Evolutionary conservation across 2,888 invertebrate genomes (phyloP), one percentile per base, ranked within the genome.

Genomic region (Ditylenchus weischeri): DNA sequence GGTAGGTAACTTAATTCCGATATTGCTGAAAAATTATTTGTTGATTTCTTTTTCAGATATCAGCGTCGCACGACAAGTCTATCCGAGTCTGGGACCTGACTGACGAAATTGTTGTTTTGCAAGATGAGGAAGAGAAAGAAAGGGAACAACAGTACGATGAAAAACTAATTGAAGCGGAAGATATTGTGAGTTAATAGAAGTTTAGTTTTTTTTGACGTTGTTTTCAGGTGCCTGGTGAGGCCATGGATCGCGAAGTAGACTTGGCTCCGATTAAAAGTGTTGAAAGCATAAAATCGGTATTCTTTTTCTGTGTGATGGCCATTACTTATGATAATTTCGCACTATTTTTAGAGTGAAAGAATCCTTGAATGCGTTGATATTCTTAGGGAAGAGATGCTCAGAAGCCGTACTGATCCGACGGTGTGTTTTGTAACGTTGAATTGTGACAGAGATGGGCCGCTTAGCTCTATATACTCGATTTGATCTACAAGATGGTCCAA

Each of bases 291-390:
- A 68, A 71, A 87, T 90, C 90, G 70, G 91, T 91, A 87, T 87
- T 57, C 18, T 66, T 18, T 38, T n/a, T n/a, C n/a, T n/a, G n/a
- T n/a, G n/a, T n/a, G n/a, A n/a, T n/a, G n/a, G n/a, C n/a, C n/a
- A n/a, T n/a, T n/a, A n/a, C n/a, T n/a, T n/a, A n/a, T n/a, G n/a
- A n/a, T 43, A n/a, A 15, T 48, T 60, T 47, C 69, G 68, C 13
- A 60, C 71, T 43, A 49, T 57, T 68, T 71, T 36, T 72, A 88
- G 88, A 92, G 93, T 38, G 96, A 96, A 84, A 88, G 90, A 63
- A 88, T 98, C 74, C 86, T 94, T 78, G 95, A 96, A 84, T 93
- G 93, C 75, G 84, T 98, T 64, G 90, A 91, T 67, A 87, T 92
- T 62, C 88, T 89, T 23, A 70, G 82, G 36, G 73, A 74, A 21